Evolutionary conservation across 2,888 invertebrate genomes (phyloP).

Genomic region (Hypselothyrea guttata): DNA sequence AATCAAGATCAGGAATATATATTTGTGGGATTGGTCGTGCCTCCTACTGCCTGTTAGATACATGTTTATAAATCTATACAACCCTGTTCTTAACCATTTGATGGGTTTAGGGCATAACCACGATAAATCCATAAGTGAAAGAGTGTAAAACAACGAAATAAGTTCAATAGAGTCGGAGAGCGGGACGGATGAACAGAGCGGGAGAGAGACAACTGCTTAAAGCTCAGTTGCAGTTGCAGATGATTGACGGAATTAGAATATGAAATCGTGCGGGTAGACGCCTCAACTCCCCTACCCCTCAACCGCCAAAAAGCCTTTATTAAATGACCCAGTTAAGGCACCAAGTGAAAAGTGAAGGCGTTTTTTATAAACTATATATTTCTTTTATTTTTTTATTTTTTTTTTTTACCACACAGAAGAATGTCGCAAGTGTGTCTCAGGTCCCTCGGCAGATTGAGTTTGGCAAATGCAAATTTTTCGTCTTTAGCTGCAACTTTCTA

Average conservation of each 20-base stretch:
- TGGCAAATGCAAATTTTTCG: conserved; percentile 70
- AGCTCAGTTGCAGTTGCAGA: conserved; percentile 65
- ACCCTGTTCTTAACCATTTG: no score
- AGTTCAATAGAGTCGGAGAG: conserved; percentile 67
- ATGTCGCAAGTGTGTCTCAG: conserved; percentile 60
- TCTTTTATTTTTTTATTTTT: no score
- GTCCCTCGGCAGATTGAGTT: conserved; percentile 38
- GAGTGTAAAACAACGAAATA: conserved; percentile 33
- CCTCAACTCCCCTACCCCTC: background rate
- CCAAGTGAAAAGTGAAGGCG: conserved; percentile 74
- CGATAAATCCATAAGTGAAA: conserved; percentile 43
- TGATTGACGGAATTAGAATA: conserved; percentile 80
- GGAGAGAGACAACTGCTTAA: conserved; percentile 7
- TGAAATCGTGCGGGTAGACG: conserved; percentile 66
- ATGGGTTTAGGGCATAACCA: no score
- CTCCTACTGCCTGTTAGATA: no score
- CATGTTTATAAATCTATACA: no score
- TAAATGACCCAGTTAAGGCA: conserved; percentile 77
- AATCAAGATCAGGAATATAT: no score
- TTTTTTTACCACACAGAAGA: conserved; percentile 58
- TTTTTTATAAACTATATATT: conserved; percentile 7
- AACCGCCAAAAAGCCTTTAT: conserved; percentile 29
- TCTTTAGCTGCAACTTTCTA: conserved; percentile 65
- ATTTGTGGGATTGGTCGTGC: no score
- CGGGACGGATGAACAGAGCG: no score